phyloP scores from a whole-genome alignment of 2,888 invertebrate genomes.

The Alloplasta piceator region DNA sequence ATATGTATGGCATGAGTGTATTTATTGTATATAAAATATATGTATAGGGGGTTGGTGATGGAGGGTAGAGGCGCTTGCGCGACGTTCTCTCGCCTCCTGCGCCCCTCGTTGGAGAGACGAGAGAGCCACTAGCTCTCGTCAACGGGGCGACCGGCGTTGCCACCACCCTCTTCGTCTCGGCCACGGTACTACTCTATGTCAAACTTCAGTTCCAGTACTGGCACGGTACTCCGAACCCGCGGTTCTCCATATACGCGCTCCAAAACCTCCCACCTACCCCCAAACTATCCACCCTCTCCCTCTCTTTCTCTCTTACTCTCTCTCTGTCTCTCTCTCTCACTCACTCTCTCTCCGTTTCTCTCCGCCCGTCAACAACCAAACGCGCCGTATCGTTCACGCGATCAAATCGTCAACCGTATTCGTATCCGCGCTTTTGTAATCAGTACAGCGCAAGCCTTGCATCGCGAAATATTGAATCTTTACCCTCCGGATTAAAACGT shows the following conservation, averaged over 20 bases:
- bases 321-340: neutral
- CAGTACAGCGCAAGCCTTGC: too few relatives aligned
- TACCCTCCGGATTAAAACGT: too few relatives aligned
- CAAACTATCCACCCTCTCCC: neutral
- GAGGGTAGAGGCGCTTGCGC: constrained; percentile 72
- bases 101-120: constrained; percentile 59
- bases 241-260: constrained; percentile 69
- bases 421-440: too few relatives aligned
- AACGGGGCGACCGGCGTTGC: constrained; percentile 76
- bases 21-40: constrained; percentile 7
- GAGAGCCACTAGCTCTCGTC: constrained; percentile 69
- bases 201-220: constrained; percentile 81
- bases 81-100: constrained; percentile 57
- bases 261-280: constrained; percentile 12
- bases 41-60: constrained; percentile 61
- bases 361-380: neutral
- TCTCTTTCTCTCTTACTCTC: neutral
- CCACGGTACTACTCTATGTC: constrained; percentile 77
- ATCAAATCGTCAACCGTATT: too few relatives aligned
- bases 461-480: too few relatives aligned
- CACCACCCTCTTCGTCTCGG: constrained; percentile 75
- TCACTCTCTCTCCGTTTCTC: neutral
- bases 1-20: constrained; percentile 1
- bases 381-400: too few relatives aligned
- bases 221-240: constrained; percentile 80